Conservation (phyloP, 2,797 vertebrate species). For the Microcaecilia unicolor region DNA sequence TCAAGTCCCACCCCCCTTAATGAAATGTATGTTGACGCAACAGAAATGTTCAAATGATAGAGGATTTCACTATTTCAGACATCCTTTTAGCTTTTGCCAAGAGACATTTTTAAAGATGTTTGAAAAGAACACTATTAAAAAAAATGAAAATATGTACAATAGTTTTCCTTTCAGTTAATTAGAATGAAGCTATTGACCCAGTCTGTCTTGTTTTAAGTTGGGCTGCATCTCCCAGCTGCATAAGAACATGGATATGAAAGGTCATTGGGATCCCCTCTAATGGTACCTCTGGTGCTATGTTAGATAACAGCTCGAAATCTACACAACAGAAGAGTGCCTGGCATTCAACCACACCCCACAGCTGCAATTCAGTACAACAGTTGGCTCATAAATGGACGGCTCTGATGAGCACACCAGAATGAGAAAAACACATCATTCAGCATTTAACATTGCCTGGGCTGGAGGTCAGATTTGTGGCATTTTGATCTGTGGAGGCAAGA, state of each 20-base stretch:
- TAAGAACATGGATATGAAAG: conserved; percentile 9
- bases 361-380: conserved; percentile 44
- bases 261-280: conserved; percentile 22
- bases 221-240: conserved; percentile 20
- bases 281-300: conserved; percentile 8
- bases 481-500: conserved; percentile 24
- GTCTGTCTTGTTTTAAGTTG: conserved; percentile 3
- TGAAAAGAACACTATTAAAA: no score
- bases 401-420: conserved; percentile 29
- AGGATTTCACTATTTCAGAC: no score
- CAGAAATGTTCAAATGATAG: no score
- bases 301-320: conserved; percentile 23
- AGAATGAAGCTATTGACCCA: no score
- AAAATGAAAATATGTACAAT: no score
- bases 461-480: conserved; percentile 15
- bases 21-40: no score
- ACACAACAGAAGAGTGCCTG: conserved; percentile 24
- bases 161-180: no score
- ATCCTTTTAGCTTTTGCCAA: no score
- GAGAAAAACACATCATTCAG: conserved; percentile 35
- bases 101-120: no score
- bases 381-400: conserved; percentile 46
- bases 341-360: conserved; percentile 38
- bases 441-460: conserved; percentile 13
- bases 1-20: no score